Conservation (phyloP, 2,888 invertebrate genomes). For the Epinotia nisella region DNA sequence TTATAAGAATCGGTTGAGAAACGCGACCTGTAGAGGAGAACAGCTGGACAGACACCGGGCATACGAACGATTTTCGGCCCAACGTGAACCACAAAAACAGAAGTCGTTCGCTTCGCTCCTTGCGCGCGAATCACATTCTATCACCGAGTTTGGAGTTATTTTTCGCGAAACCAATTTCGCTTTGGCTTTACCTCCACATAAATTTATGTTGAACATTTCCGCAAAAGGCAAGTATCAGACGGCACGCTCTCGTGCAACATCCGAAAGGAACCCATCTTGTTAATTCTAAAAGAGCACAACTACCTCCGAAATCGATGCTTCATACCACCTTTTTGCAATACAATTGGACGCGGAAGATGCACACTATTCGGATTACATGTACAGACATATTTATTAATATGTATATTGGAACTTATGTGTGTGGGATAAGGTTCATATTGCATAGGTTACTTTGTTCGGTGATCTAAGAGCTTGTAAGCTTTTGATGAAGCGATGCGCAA, state of each 20-base stretch:
- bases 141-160: constrained; percentile 7
- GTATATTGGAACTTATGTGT: neutral
- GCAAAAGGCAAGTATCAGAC: constrained; percentile 15
- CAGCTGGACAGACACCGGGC: too few species aligned
- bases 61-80: too few species aligned
- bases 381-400: neutral
- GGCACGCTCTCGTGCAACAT: constrained; percentile 1
- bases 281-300: constrained; percentile 5
- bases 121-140: neutral
- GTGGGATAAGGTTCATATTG: neutral
- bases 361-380: constrained; percentile 1
- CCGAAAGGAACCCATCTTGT: neutral
- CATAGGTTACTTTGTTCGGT: neutral
- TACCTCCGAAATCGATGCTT: neutral
- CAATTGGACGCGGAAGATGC: neutral
- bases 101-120: too few species aligned
- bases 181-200: constrained; percentile 7
- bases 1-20: too few species aligned
- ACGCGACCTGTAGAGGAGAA: too few species aligned
- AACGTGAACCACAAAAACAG: too few species aligned
- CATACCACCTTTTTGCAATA: neutral
- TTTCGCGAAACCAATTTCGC: constrained; percentile 6
- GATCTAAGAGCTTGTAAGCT: neutral
- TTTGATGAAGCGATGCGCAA: constrained; percentile 35
- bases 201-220: constrained; percentile 16